Conservation (phyloP, 2,113 vertebrate species). For the Dermatemys mawii region DNA sequence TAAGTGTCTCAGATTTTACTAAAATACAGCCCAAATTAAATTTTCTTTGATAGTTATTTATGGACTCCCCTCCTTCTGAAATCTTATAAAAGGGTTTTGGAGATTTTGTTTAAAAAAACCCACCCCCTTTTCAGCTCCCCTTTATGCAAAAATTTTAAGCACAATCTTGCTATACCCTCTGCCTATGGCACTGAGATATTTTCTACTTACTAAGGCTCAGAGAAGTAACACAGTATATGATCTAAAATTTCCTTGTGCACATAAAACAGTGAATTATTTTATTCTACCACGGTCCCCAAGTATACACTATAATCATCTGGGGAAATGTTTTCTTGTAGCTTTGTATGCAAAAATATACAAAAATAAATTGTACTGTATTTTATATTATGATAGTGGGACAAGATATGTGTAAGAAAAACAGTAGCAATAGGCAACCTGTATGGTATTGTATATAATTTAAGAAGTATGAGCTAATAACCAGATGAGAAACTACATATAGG, state of each 20-base stretch:
- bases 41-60: not conserved
- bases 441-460: not conserved
- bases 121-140: not conserved
- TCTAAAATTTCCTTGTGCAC: not conserved
- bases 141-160: not conserved
- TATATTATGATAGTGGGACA: not conserved
- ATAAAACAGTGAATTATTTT: slow-evolving; percentile 24
- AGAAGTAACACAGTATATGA: not conserved
- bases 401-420: not conserved
- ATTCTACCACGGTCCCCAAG: not conserved
- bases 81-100: not conserved
- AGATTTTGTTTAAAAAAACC: not conserved
- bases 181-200: not conserved
- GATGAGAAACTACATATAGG: not conserved
- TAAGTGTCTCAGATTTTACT: not conserved
- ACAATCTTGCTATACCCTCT: not conserved
- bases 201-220: not conserved
- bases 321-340: not conserved
- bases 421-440: not conserved
- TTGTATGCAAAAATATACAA: not conserved
- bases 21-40: not conserved
- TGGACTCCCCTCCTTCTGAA: not conserved
- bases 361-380: not conserved
- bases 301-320: not conserved
- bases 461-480: not conserved